Base-by-base conservation (phyloP, 2,797 vertebrate species). In the Lepus townsendii region DNA sequence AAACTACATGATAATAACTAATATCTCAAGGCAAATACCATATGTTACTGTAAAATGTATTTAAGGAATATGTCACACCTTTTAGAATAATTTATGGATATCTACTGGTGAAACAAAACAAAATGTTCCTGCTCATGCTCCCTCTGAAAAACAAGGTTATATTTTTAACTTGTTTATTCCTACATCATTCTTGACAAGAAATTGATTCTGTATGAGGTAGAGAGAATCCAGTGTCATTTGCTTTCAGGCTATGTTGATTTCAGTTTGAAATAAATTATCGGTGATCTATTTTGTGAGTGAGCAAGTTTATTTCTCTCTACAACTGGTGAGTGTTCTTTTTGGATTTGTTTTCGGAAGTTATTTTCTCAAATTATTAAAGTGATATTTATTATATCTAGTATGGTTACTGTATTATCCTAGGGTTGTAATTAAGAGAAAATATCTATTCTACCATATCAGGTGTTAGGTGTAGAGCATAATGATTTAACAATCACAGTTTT, bases 1-100 rank as follows among this genome's bases (percentile, higher is more conserved):
- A 95, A 97, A 72, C 89, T 96, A 90, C n/a, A 30, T 93, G 62
- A 68, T 95, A 88, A 96, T 84, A 92, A 96, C 97, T 96, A 97
- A 90, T 95, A 97, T 97, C 96, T 95, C 87, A 93, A 88, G 85
- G 80, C 35, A 57, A 83, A 72, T 94, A 85, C 75, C 1, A 92
- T 92, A 93, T 96, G 97, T 97, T 98, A 97, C 92, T 94, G 86
- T 95, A 96, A 97, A 97, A 97, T 97, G 86, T 65, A 95, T 90
- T 97, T 97, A 97, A 98, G 95, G 92, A 90, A 88, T 88, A 95
- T 96, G 87, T 95, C 96, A 97, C 69, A 91, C 92, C 60, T 96
- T 90, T 97, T 97, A 97, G 87, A 96, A 71, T 73, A 97, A 93
- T 96, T 97, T 96, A 97, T 97, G 94, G 96, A 96, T 92, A 95